Percentiles rank a stretch among this genome's conserved stretches.
These are phyloP conservation scores for Brachirus orientalis DNA, from an alignment of 2,113 vertebrate species.

Conservation along the genomic window DNA sequence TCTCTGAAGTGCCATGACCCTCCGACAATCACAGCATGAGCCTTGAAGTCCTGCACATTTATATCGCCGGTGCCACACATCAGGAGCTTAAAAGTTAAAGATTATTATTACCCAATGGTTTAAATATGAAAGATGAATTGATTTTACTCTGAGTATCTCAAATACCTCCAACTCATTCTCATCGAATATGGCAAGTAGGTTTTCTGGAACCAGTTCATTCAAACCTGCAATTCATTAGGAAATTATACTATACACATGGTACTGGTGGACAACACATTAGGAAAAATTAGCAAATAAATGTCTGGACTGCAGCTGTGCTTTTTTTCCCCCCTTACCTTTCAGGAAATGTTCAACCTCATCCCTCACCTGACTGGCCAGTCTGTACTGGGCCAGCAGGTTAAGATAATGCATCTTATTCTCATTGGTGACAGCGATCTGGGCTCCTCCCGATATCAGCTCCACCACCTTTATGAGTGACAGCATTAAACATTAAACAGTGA, in stretches of 20 bases:
- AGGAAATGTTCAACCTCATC: conserved; percentile 98
- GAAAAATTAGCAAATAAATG: neutral
- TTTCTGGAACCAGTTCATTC: conserved; percentile 97
- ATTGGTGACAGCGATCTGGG: conserved; percentile 93
- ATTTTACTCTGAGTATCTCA: conserved; percentile 27
- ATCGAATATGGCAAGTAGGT: conserved; percentile 98
- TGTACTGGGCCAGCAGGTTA: conserved; percentile 94
- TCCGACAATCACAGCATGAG: conserved; percentile 95
- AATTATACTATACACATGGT: conserved; percentile 25
- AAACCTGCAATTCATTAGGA: conserved; percentile 85
- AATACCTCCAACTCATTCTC: conserved; percentile 98
- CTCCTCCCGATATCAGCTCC: conserved; percentile 93
- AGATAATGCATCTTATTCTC: conserved; percentile 98
- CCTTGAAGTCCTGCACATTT: conserved; percentile 96
- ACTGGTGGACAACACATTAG: conserved; percentile 21
- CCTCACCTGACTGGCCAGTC: conserved; percentile 94
- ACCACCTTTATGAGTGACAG: conserved; percentile 86
- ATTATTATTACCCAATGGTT: neutral
- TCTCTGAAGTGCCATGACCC: conserved; percentile 98
- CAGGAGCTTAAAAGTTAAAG: conserved; percentile 83
- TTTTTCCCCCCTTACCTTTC: conserved; percentile 89
- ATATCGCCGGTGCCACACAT: conserved; percentile 99
- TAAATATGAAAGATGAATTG: neutral
- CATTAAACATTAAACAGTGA: neutral
- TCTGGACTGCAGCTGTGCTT: too few relatives aligned